Conservation (phyloP, 2,888 invertebrate genomes). For the Cremastinae sp. region DNA sequence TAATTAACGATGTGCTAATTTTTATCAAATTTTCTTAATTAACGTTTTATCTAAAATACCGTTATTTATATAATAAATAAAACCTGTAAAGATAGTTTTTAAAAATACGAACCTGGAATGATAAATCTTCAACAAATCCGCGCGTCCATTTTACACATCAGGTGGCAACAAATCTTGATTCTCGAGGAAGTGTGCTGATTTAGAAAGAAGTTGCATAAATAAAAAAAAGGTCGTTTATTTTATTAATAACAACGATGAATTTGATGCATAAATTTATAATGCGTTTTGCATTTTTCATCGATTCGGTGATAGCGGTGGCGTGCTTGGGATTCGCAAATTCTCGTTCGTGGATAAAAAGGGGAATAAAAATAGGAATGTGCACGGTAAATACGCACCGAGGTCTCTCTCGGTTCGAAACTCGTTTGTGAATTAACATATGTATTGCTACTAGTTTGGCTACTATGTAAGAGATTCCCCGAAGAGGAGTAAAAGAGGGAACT, state of each 20-base stretch:
- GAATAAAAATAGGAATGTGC: slow-evolving; percentile 4
- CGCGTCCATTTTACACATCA: no score
- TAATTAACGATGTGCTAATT: no score
- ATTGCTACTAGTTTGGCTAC: slow-evolving; percentile 57
- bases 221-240: no score
- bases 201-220: background rate
- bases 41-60: no score
- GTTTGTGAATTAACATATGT: slow-evolving; percentile 59
- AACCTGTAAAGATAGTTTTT: no score
- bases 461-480: slow-evolving; percentile 37
- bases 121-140: no score
- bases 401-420: slow-evolving; percentile 46
- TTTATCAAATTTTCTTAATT: no score
- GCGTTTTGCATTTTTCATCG: slow-evolving; percentile 4
- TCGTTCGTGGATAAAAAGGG: slow-evolving; percentile 22
- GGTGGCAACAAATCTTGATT: no score
- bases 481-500: slow-evolving; percentile 26
- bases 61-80: no score
- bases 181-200: slow-evolving; percentile 11
- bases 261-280: slow-evolving; percentile 23
- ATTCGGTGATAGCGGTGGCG: background rate
- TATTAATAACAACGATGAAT: no score
- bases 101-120: no score
- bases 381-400: slow-evolving; percentile 27
- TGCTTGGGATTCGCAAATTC: slow-evolving; percentile 33